These are phyloP conservation scores for Lepisosteus osseus DNA, from an alignment of 2,113 vertebrate genomes.

Conservation along the genomic window DNA sequence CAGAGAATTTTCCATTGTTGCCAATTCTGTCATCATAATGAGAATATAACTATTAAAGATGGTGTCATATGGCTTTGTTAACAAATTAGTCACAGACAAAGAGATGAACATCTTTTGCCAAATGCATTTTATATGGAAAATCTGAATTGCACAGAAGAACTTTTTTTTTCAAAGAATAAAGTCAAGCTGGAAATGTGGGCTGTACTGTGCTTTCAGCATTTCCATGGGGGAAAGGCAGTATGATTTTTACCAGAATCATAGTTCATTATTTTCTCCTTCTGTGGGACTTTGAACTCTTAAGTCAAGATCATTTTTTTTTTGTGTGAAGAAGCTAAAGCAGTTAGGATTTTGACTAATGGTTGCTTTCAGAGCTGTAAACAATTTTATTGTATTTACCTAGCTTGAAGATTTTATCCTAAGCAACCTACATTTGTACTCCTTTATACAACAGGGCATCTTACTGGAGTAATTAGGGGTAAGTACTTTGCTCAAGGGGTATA, in stretches of 20 bases:
- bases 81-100: constrained; percentile 42
- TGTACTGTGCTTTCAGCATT: constrained; percentile 55
- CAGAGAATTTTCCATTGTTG: constrained; percentile 16
- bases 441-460: no score
- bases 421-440: no score
- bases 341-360: no score
- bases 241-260: not conserved
- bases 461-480: no score
- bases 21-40: constrained; percentile 6
- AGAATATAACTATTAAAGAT: constrained; percentile 13
- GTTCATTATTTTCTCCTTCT: no score
- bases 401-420: no score
- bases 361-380: no score
- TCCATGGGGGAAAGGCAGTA: constrained; percentile 53
- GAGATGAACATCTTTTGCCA: constrained; percentile 21
- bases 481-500: no score
- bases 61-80: constrained; percentile 15
- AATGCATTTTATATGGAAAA: constrained; percentile 58
- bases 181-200: constrained; percentile 57
- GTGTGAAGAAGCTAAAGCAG: no score
- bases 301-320: no score
- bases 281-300: no score
- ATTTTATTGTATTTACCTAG: no score
- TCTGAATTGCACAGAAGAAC: constrained; percentile 53
- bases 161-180: constrained; percentile 31